Evolutionary conservation across 2,888 invertebrate genomes (phyloP).

Genomic region (Myathropa florea): DNA sequence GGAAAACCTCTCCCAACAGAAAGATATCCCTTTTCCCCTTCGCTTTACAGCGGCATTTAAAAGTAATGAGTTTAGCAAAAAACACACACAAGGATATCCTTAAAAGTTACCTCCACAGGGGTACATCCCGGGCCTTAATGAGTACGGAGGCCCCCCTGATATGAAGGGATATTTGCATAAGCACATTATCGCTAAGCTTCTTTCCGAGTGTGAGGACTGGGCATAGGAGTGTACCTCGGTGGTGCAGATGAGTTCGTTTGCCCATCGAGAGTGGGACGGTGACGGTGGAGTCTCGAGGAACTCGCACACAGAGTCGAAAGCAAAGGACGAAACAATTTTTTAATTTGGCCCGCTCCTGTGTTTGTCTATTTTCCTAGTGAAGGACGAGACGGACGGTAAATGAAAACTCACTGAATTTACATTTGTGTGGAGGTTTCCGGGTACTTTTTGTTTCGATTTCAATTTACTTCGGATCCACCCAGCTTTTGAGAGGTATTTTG

Average conservation of each 20-base stretch:
- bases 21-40: not conserved
- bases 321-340: constrained; percentile 43
- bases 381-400: not conserved
- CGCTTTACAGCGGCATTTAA: constrained; percentile 14
- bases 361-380: constrained; percentile 23
- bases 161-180: constrained; percentile 49
- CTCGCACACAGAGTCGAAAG: not conserved
- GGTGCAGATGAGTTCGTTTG: no score
- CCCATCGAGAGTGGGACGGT: no score
- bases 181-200: constrained; percentile 52
- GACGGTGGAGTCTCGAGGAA: no score
- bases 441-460: not conserved
- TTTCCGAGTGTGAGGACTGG: not conserved
- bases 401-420: not conserved
- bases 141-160: constrained; percentile 16
- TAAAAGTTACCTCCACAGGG: constrained; percentile 25
- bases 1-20: not conserved
- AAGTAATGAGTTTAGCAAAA: constrained; percentile 57
- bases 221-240: not conserved
- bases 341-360: constrained; percentile 31
- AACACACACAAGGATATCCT: constrained; percentile 53
- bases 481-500: not conserved
- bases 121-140: constrained; percentile 36
- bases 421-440: not conserved
- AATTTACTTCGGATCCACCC: constrained; percentile 14